Evolutionary conservation across 1,140 invertebrate species (phyloP).

Genomic region (Cecropterus lyciades): DNA sequence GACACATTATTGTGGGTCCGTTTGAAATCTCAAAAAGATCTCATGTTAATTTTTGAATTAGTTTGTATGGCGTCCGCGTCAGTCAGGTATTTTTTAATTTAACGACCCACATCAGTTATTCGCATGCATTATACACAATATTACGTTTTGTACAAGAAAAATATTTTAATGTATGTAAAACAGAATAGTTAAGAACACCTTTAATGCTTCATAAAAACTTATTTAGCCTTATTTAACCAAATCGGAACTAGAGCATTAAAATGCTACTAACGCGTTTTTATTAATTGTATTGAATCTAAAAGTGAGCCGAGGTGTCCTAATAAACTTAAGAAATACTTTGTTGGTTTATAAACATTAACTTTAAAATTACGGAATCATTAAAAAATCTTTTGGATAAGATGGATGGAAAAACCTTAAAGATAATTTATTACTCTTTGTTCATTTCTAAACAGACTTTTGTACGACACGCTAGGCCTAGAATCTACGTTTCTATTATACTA

Average conservation of each 20-base stretch:
- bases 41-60: too few species aligned
- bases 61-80: too few species aligned
- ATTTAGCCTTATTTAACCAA: conserved; percentile 17
- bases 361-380: not conserved
- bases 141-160: too few species aligned
- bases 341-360: not conserved
- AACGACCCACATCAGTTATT: too few species aligned
- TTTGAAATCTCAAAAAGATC: too few species aligned
- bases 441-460: not conserved
- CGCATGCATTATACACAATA: too few species aligned
- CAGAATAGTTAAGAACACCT: too few species aligned
- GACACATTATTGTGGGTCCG: too few species aligned
- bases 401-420: not conserved
- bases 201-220: conserved; percentile 6
- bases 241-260: conserved; percentile 19
- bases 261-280: not conserved
- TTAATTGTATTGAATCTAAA: not conserved
- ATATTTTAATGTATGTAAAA: too few species aligned
- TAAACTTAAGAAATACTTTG: conserved; percentile 1
- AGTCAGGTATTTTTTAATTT: too few species aligned
- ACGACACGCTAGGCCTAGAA: not conserved
- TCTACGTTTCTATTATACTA: too few species aligned
- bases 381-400: not conserved
- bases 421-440: not conserved
- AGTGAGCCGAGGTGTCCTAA: not conserved